Evolutionary conservation across 2,888 invertebrate species (phyloP).

Genomic region (Acanthacorydalis orientalis): DNA sequence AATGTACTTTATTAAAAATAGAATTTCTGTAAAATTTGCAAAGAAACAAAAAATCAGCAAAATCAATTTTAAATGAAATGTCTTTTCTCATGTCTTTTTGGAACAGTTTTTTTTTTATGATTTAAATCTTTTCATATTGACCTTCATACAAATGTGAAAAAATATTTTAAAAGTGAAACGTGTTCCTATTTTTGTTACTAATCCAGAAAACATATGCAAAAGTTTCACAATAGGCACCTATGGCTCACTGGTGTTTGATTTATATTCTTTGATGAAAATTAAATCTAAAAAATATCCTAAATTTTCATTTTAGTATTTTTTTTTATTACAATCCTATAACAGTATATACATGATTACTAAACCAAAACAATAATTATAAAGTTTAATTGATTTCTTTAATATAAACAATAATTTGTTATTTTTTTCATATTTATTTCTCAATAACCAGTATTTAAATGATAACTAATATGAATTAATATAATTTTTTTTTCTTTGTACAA

Average conservation of each 20-base stretch:
- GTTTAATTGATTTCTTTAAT: too few species aligned
- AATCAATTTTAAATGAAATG: not conserved
- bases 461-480: too few species aligned
- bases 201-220: too few species aligned
- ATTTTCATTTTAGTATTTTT: too few species aligned
- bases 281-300: too few species aligned
- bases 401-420: too few species aligned
- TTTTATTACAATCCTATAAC: too few species aligned
- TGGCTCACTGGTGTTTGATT: conserved; percentile 1
- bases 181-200: not conserved
- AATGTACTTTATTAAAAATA: not conserved
- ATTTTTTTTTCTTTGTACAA: too few species aligned
- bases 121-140: not conserved
- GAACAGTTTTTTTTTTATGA: not conserved
- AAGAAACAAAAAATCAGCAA: not conserved
- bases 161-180: not conserved
- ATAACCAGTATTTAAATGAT: too few species aligned
- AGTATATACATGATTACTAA: too few species aligned
- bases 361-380: too few species aligned
- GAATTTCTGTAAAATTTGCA: not conserved
- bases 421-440: too few species aligned
- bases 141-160: not conserved
- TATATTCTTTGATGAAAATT: not conserved
- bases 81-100: not conserved
- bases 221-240: conserved; percentile 1